Base-by-base conservation (phyloP, 2,888 invertebrate species). In the Bellardia pandia region DNA sequence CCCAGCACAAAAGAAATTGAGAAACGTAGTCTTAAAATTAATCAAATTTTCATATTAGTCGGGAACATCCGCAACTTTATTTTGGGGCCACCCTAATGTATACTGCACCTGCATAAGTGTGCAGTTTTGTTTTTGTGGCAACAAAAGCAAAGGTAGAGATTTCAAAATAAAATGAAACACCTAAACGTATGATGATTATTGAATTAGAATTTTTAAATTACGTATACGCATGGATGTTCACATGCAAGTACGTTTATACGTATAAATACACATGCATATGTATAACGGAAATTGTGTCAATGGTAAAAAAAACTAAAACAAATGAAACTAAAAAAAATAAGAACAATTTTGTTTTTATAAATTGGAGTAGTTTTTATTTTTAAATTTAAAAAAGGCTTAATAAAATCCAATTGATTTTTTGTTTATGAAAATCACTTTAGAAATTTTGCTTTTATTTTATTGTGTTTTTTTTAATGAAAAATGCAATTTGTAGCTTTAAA, bases 111-210 rank as follows among this genome's bases (percentile, higher is more conserved):
- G 75, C 1, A 69, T n/a, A 42, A 64, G 71, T 60, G 45, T 56
- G 6, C 37, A 23, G 58, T 23, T 80, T 14, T 71, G 42, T 71
- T 23, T 16, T 42, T 77, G 42, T 71, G 62, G 60, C 40, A 62
- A 62, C 51, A 68, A 51, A 75, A 37, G 33, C 66, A 82, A 53
- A 58, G 77, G 84, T 84, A 69, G 66, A 80, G 76, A 79, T 86
- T 79, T 83, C 79, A 76, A 66, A 78, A 76, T 84, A 66, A 77
- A 72, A 84, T 84, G 83, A 80, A 79, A 80, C 75, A 77, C 81
- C 78, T 62, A 81, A 78, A 75, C 81, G 78, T 85, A 84, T 80
- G 84, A 84, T 85, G 87, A 87, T 87, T 87, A 87, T 85, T 78
- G 81, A 81, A 87, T 87, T 87, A 74, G 37, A 79, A 85, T 1